A percentile compares a stretch with the other conserved stretches of the same genome.
Conservation (phyloP, 2,888 invertebrate genomes). For the Cephus pygmeus region DNA sequence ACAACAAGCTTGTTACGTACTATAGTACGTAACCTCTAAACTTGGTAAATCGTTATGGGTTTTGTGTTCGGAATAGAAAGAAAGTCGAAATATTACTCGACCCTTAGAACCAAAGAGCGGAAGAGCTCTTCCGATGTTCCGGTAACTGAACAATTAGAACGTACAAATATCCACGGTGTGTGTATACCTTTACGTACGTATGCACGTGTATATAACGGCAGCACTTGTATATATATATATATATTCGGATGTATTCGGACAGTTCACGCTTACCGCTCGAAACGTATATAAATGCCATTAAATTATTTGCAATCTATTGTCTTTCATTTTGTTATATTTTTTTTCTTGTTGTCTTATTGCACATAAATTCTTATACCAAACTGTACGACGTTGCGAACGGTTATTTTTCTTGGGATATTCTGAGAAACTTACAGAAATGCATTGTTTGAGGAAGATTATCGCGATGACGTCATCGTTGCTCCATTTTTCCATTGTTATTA, state of each 20-base stretch:
- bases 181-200: slow-evolving; percentile 18
- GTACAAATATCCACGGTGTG: slow-evolving; percentile 36
- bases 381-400: neutral
- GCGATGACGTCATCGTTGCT: slow-evolving; percentile 15
- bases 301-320: neutral
- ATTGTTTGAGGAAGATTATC: neutral
- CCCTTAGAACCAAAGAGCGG: slow-evolving; percentile 45
- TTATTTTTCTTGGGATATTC: neutral
- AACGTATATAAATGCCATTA: neutral
- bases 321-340: neutral
- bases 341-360: neutral
- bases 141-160: slow-evolving; percentile 61
- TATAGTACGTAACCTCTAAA: neutral
- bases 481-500: slow-evolving; percentile 9
- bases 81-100: neutral
- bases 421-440: neutral
- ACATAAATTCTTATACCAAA: neutral
- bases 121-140: slow-evolving; percentile 64
- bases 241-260: neutral
- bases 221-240: neutral
- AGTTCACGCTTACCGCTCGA: neutral
- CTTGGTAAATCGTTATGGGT: neutral
- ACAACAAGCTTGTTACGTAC: neutral
- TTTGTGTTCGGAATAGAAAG: neutral
- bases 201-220: neutral